A percentile compares a stretch with the other conserved stretches of the same genome.
These are phyloP conservation scores for Euproctis similis DNA, from an alignment of 2,888 invertebrate species.

Conservation along the genomic window DNA sequence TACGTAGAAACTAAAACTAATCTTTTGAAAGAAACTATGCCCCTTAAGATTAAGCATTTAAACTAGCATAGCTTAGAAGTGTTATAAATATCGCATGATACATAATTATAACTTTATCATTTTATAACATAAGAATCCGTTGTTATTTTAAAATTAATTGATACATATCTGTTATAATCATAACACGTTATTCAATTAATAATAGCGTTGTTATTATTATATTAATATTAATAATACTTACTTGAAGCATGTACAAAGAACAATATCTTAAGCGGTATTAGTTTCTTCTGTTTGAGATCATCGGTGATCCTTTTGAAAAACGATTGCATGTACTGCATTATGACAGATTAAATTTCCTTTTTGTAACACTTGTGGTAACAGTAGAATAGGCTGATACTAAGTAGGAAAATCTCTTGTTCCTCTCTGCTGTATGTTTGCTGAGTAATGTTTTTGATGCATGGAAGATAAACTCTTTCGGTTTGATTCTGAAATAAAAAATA, in stretches of 20 bases:
- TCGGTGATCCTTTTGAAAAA: constrained; percentile 81
- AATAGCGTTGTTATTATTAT: no score
- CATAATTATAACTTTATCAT: no score
- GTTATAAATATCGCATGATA: no score
- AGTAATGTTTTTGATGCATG: constrained; percentile 52
- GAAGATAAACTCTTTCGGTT: constrained; percentile 33
- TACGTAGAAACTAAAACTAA: no score
- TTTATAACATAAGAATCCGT: no score
- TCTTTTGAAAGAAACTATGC: no score
- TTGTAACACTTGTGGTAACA: background rate
- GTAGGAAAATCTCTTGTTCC: constrained; percentile 50
- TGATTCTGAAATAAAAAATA: constrained; percentile 40
- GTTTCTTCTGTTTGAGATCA: constrained; percentile 82
- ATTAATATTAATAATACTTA: constrained; percentile 67
- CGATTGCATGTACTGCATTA: constrained; percentile 76
- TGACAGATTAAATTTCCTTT: constrained; percentile 19
- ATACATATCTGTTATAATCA: no score
- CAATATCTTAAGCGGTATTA: constrained; percentile 83
- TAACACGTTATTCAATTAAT: no score
- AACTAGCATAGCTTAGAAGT: no score
- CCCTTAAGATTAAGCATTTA: no score
- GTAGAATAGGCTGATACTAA: constrained; percentile 19
- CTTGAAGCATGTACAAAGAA: constrained; percentile 87
- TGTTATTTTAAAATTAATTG: no score
- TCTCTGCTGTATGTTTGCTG: constrained; percentile 38